Evolutionary conservation across 2,888 invertebrate species (phyloP).

Genomic region (Mesorhabditis sp.): DNA sequence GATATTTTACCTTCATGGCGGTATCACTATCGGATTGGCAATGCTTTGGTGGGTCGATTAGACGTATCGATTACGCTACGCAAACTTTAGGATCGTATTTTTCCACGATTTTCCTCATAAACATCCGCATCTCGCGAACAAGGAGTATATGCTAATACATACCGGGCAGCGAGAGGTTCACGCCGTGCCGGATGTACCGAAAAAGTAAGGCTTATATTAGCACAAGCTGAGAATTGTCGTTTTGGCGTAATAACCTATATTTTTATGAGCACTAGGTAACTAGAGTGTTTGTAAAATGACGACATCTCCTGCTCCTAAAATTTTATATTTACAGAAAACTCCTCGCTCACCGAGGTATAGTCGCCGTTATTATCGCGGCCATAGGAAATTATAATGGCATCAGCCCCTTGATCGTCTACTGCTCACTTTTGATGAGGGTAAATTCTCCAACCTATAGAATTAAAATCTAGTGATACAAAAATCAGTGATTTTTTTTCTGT

Average conservation of each 20-base stretch:
- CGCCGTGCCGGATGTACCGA: slow-evolving; percentile 10
- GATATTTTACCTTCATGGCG: slow-evolving; percentile 22
- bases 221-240: no score
- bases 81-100: slow-evolving; percentile 11
- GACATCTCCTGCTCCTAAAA: background rate
- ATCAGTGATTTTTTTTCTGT: background rate
- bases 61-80: background rate
- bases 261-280: no score
- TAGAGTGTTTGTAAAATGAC: no score
- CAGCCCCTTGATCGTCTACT: slow-evolving; percentile 24
- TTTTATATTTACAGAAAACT: slow-evolving; percentile 15
- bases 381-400: slow-evolving; percentile 28
- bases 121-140: slow-evolving; percentile 18
- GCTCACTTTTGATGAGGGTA: slow-evolving; percentile 17
- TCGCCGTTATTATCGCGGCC: slow-evolving; percentile 21
- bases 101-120: slow-evolving; percentile 20
- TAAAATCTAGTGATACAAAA: background rate
- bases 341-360: slow-evolving; percentile 18
- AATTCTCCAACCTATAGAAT: background rate
- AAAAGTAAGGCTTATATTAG: background rate
- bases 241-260: no score
- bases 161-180: background rate
- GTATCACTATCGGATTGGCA: slow-evolving; percentile 10
- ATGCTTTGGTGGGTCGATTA: slow-evolving; percentile 16
- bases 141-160: slow-evolving; percentile 18